Conservation (phyloP, 1,140 invertebrate species). For the Luehdorfia chinensis region DNA sequence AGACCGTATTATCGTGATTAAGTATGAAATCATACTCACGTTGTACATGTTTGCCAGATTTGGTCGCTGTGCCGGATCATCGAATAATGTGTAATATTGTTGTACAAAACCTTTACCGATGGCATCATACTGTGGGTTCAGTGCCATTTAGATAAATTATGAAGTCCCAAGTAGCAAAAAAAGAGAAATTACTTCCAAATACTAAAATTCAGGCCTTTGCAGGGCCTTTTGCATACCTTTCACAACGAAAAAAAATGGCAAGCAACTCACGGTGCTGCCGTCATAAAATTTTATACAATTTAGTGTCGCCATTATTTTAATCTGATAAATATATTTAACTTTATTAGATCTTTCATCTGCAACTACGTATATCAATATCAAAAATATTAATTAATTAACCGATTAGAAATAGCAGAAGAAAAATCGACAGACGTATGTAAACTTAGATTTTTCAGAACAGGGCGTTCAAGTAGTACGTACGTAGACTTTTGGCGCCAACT, state of each 20-base stretch:
- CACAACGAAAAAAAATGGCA: slow-evolving; percentile 32
- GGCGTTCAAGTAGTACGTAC: too few relatives aligned
- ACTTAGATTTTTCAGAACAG: too few relatives aligned
- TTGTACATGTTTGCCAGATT: slow-evolving; percentile 94
- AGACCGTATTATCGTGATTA: too few relatives aligned
- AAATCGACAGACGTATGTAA: too few relatives aligned
- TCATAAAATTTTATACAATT: not conserved
- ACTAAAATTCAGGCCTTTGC: slow-evolving; percentile 35
- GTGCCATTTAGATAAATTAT: slow-evolving; percentile 80
- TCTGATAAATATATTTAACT: too few relatives aligned
- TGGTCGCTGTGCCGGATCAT: slow-evolving; percentile 88
- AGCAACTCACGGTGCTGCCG: slow-evolving; percentile 3
- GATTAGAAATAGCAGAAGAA: too few relatives aligned
- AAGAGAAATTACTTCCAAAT: slow-evolving; percentile 37
- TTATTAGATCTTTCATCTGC: too few relatives aligned
- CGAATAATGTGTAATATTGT: slow-evolving; percentile 94
- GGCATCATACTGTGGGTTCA: slow-evolving; percentile 93
- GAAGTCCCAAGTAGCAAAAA: slow-evolving; percentile 32
- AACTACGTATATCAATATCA: too few relatives aligned
- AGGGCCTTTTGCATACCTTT: slow-evolving; percentile 32
- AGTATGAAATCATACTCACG: slow-evolving; percentile 81
- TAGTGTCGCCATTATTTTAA: too few relatives aligned
- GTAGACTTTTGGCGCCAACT: too few relatives aligned
- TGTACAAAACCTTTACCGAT: slow-evolving; percentile 96
- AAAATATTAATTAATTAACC: too few relatives aligned